These are phyloP conservation scores for Petrolisthes manimaculis DNA, from an alignment of 2,888 invertebrate genomes.

Conservation along the genomic window DNA sequence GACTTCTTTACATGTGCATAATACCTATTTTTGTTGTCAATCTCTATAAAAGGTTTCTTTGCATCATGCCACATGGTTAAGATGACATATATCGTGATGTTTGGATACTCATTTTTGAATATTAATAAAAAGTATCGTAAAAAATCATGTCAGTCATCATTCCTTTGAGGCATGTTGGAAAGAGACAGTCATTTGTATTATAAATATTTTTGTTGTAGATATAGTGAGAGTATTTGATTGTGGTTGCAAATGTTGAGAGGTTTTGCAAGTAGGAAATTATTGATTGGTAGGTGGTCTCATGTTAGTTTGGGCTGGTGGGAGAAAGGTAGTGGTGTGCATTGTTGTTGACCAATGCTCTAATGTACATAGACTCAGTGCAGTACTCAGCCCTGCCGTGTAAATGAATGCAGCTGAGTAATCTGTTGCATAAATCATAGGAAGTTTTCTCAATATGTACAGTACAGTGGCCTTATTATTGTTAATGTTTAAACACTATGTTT, in stretches of 20 bases:
- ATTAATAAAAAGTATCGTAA: neutral
- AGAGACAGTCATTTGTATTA: neutral
- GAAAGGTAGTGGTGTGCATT: conserved; percentile 37
- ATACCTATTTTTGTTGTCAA: neutral
- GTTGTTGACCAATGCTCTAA: conserved; percentile 55
- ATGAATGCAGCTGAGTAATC: conserved; percentile 35
- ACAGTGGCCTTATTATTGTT: conserved; percentile 64
- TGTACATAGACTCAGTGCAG: conserved; percentile 58
- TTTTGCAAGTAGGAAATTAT: neutral
- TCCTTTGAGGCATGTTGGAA: neutral
- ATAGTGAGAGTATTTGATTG: neutral
- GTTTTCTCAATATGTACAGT: conserved; percentile 62
- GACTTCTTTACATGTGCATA: neutral
- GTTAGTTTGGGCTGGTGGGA: conserved; percentile 45
- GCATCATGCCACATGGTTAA: neutral
- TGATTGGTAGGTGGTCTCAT: conserved; percentile 40
- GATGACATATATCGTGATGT: neutral
- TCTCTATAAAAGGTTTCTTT: neutral
- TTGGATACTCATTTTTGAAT: neutral
- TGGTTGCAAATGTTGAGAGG: neutral
- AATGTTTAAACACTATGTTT: conserved; percentile 63
- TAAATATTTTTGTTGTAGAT: neutral
- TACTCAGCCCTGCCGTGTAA: conserved; percentile 44
- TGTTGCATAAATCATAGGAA: conserved; percentile 50
- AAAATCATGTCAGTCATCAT: neutral